These are phyloP conservation scores for Zeus faber DNA, from an alignment of 2,113 vertebrate species.

Conservation along the genomic window DNA sequence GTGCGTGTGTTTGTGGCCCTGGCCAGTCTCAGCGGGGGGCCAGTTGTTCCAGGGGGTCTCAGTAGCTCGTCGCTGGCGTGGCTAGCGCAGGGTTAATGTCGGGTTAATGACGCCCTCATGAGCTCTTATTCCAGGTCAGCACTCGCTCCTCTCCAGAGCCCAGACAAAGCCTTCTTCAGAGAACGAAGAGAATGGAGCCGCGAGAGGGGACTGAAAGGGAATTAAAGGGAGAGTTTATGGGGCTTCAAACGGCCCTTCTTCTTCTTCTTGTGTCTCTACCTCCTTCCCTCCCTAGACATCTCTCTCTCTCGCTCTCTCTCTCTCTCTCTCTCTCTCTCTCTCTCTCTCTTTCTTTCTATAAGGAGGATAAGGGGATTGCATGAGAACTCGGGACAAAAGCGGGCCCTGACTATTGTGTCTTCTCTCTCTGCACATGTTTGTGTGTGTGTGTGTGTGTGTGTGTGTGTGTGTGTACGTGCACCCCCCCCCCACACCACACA, in stretches of 20 bases:
- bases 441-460: conserved; percentile 9
- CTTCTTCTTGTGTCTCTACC: conserved; percentile 21
- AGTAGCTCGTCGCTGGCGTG: conserved; percentile 10
- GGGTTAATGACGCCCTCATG: conserved; percentile 68
- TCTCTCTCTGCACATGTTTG: no score
- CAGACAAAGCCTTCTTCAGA: conserved; percentile 53
- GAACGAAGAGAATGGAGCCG: conserved; percentile 50
- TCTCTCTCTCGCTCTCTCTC: conserved; percentile 9
- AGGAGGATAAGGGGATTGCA: conserved; percentile 32
- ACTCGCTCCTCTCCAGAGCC: conserved; percentile 21
- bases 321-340: conserved; percentile 6
- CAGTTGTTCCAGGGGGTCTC: neutral
- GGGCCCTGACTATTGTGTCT: neutral
- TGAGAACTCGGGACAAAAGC: conserved; percentile 51
- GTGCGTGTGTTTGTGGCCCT: neutral
- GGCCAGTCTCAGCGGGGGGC: no score
- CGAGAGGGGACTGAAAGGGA: conserved; percentile 48
- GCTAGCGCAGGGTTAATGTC: conserved; percentile 55
- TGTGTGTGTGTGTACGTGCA: neutral
- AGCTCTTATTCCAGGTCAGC: conserved; percentile 66
- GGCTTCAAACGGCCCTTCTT: conserved; percentile 45
- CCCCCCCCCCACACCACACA: no score
- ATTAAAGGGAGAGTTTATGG: conserved; percentile 49
- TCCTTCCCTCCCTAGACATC: conserved; percentile 21
- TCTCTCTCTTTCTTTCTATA: conserved; percentile 20